Base-by-base conservation (phyloP, 2,797 vertebrate species). In the Potorous gilbertii region DNA sequence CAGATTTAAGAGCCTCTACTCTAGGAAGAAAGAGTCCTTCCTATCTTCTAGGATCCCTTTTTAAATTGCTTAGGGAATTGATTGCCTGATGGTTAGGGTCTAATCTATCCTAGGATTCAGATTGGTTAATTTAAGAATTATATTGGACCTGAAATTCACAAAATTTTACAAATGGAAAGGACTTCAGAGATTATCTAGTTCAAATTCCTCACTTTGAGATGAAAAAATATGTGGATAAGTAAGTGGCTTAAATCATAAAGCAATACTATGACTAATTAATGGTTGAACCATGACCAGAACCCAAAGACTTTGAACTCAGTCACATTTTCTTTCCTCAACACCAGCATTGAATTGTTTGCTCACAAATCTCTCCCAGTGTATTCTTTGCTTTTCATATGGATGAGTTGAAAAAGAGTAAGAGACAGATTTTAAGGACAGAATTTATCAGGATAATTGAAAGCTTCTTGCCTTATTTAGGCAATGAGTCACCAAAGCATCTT, bases 401-500 rank as follows among this genome's bases (percentile, higher is more conserved):
- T 40, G n/a, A 40, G 8, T 40, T 24, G 91, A 62, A 87, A 92
- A 94, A 40, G 94, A 91, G 14, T n/a, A 90, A 59, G n/a, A 55
- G 24, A 40, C 59, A 28, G 62, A 21, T 16, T 34, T 90, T 87
- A 54, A 14, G 29, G 56, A 91, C 16, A 91, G 50, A 91, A 55
- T 90, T 55, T 29, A 93, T 59, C 8, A 0, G 92, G 59, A 27
- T 92, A 40, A 59, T 95, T 95, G 89, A 56, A 89, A 34, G 74
- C 56, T 57, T 96, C 94, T 92, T 90, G 46, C 74, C 54, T 55
- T 54, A 34, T 40, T 81, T 81, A 81, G 66, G 40, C 66, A 81
- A 81, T 8, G 66, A 81, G n/a, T 94, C 55, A 81, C 55, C 90
- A 57, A 91, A 96, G 81, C 16, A 97, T 94, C 14, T 40, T 27